These are phyloP conservation scores for Calidris pygmaea DNA, from an alignment of 2,113 vertebrate genomes.

Conservation along the genomic window DNA sequence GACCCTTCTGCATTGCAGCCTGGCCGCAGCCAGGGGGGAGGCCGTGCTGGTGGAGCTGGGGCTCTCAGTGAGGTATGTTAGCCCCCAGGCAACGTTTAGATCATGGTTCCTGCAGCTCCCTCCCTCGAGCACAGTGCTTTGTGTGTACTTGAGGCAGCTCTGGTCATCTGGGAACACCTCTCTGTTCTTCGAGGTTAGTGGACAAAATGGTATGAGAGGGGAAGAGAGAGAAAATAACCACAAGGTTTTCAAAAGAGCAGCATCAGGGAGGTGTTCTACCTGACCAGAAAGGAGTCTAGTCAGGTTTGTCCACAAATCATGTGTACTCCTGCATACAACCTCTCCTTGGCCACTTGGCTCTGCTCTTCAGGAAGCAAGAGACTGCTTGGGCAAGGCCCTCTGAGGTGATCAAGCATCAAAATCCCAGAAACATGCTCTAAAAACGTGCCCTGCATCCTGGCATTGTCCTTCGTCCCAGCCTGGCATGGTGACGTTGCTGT, in stretches of 20 bases:
- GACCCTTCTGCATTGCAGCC: not conserved
- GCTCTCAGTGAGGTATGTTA: not conserved
- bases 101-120: not conserved
- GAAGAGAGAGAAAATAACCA: not conserved
- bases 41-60: not conserved
- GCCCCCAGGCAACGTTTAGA: not conserved
- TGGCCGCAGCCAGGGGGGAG: not conserved
- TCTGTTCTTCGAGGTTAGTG: not conserved
- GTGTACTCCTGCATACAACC: not conserved
- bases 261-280: not conserved
- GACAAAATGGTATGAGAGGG: not conserved
- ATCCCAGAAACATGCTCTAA: not conserved
- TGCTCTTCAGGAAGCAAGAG: not conserved
- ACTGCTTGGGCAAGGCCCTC: not conserved
- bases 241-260: not conserved
- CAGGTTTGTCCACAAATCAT: not conserved
- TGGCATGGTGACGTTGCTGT: not conserved
- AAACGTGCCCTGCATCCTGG: not conserved
- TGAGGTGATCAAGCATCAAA: not conserved
- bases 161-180: not conserved
- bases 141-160: not conserved
- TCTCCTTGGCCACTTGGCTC: not conserved
- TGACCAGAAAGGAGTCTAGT: not conserved
- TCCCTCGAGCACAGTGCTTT: rapidly evolving
- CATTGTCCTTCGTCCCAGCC: not conserved